Evolutionary conservation across 2,797 vertebrate species (phyloP).

Genomic region (Hydrocynus forskahlii): DNA sequence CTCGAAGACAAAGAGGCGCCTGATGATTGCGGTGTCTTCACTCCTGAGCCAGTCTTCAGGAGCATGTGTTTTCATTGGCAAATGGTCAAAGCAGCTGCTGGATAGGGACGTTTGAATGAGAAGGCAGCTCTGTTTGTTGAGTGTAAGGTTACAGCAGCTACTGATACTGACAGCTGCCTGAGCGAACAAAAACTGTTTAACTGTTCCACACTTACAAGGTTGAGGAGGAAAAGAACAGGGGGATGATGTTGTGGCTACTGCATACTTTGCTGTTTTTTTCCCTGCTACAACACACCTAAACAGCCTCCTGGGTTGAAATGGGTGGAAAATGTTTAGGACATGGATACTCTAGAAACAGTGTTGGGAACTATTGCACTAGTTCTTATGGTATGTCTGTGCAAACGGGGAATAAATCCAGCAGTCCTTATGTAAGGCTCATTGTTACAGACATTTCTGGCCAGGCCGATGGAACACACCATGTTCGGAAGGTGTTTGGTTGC

Average conservation of each 20-base stretch:
- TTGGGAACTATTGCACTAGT: not conserved
- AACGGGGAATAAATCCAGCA: not conserved
- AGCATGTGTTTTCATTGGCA: constrained; percentile 47
- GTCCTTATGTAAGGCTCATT: not conserved
- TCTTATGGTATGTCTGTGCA: not conserved
- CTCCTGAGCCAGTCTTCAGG: not conserved
- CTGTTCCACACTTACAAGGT: not conserved
- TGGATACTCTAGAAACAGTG: not conserved
- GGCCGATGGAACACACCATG: not conserved
- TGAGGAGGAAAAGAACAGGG: not conserved
- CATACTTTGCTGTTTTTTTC: not conserved
- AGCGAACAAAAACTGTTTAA: not conserved
- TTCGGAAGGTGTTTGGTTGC: not conserved
- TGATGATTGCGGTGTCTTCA: not conserved
- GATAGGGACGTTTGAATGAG: constrained; percentile 41
- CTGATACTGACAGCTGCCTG: constrained; percentile 53
- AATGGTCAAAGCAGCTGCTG: constrained; percentile 20
- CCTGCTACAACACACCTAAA: not conserved
- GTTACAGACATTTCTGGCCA: not conserved
- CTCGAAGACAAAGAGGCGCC: not conserved
- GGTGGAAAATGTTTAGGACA: no score
- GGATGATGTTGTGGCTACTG: not conserved
- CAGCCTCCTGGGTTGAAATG: no score
- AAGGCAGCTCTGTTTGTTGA: constrained; percentile 65
- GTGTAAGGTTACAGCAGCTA: constrained; percentile 68